Evolutionary conservation across 37 sponge, comb jelly and placozoan genomes (phyloP), one percentile per base, ranked within the genome.

Genomic region (Haliclona indistincta): DNA sequence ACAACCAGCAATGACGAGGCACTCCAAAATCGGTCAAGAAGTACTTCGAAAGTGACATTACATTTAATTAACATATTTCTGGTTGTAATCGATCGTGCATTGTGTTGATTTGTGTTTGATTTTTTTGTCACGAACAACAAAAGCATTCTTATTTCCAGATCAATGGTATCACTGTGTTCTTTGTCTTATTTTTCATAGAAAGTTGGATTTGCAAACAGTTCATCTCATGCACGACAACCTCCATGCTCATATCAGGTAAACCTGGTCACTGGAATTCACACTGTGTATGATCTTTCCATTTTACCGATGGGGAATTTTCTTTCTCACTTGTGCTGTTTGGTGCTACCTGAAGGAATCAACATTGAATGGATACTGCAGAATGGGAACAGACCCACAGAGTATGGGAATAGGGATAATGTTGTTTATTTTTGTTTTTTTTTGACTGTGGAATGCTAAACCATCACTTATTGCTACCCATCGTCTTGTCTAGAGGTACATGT

Each of bases 331-430:
- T 79, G 75, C 37, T 29, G 62, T 13, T 60, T 88, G 42, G 83
- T 88, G 10, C 64, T 88, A 32, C 67, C 83, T 44, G 89, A 88
- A 60, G 78, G 64, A 1, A 6, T 88, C 23, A 44, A 78, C 52
- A 32, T 82, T 58, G 89, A 88, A 30, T 73, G 56, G 49, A 20
- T 88, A 10, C 39, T 53, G 15, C 7, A 35, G 2, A 43, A 79
- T 62, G 56, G 65, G 63, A 63, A 58, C 29, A 45, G 32, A 41
- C 63, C 80, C 2, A 54, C 54, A 7, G 0, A 78, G 60, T 49
- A 49, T 25, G 17, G 73, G 30, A 26, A 7, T 1, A 58, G 7
- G 25, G 60, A 58, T 20, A n/a, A 26, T 25, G 22, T 58, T n/a
- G 11, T 25, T 58, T n/a, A 25, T 6, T 58, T n/a, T n/a, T 25